Conservation (phyloP, 2,113 vertebrate species). For the Brachionichthys hirsutus region DNA sequence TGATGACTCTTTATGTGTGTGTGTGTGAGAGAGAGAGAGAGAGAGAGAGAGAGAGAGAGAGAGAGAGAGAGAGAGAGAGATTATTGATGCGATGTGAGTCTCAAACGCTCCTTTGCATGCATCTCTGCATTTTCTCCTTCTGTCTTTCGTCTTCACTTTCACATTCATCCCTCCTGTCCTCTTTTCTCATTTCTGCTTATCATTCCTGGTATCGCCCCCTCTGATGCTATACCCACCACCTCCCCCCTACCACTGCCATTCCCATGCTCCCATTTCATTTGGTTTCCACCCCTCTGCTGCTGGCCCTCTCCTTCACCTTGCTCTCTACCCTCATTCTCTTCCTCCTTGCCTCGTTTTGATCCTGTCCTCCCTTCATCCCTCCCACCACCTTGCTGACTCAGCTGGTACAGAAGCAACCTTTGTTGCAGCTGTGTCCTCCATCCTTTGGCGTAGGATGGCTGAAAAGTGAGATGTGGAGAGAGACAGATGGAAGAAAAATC, state of each 20-base stretch:
- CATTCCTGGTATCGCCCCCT: no score
- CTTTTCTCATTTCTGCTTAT: no score
- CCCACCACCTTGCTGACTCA: constrained; percentile 64
- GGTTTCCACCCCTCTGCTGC: background rate
- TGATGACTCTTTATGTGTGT: constrained; percentile 19
- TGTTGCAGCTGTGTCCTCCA: constrained; percentile 62
- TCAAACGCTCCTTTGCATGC: background rate
- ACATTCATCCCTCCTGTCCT: no score
- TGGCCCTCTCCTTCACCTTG: constrained; percentile 28
- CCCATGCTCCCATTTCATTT: background rate
- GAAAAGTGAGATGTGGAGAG: constrained; percentile 29
- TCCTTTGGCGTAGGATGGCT: constrained; percentile 58
- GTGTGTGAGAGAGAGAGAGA: constrained; percentile 9
- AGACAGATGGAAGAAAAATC: constrained; percentile 21
- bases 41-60: background rate
- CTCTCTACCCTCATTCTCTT: constrained; percentile 52
- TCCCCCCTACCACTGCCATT: no score
- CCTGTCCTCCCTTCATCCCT: constrained; percentile 19
- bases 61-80: background rate
- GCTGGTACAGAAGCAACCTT: constrained; percentile 65
- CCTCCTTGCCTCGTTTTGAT: constrained; percentile 41
- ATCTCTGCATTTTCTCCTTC: background rate
- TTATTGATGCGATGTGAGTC: background rate
- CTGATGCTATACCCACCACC: no score
- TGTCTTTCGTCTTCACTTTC: no score